Base-by-base conservation (phyloP, 2,113 vertebrate species). In the Ciconia boyciana region DNA sequence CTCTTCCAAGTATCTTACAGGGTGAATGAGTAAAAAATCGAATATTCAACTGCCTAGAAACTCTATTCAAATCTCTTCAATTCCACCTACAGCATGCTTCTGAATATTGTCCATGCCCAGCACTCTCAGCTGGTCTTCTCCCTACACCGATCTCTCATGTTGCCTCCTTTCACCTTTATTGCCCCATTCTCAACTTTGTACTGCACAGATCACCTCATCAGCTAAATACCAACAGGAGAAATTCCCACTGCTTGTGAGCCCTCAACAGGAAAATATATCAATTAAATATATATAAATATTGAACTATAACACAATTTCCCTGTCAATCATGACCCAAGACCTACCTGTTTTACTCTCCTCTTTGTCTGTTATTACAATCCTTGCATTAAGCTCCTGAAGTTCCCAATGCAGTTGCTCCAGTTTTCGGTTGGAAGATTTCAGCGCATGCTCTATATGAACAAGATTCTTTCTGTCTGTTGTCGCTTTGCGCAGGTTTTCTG, bases 401-500 rank as follows among this genome's bases (percentile, higher is more conserved):
- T 99, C 98, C 11, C 94, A 86, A 0, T 99, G 99, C 51, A 99
- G 98, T 21, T 98, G 97, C 80, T 99, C 99, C 96, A 99, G 98
- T 52, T 98, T 98, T 54, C 97, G 96, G 48, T 98, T 99, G 89
- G 99, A 99, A 86, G 98, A 98, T 48, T 98, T 98, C 44, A 99
- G 97, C 94, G 99, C 98, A 15, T 98, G 98, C 94, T 99, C 99
- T 75, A 99, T 99, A 34, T 99, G 99, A 79, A 98, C 98, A 44
- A 98, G 98, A 31, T 99, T 99, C 65, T 98, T 99, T 14, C 98
- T 99, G 96, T 99, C 99, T 0, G 98, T 99, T 36, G 98, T 99
- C 1, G 98, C 99, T 21, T 98, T 98, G 43, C 98, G 98, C 88
- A 99, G 95, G 86, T 99, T 99, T 95, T 99, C 99, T 1, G 98